phyloP scores from a whole-genome alignment of 2,113 vertebrate species.

The Microtus ochrogaster region DNA sequence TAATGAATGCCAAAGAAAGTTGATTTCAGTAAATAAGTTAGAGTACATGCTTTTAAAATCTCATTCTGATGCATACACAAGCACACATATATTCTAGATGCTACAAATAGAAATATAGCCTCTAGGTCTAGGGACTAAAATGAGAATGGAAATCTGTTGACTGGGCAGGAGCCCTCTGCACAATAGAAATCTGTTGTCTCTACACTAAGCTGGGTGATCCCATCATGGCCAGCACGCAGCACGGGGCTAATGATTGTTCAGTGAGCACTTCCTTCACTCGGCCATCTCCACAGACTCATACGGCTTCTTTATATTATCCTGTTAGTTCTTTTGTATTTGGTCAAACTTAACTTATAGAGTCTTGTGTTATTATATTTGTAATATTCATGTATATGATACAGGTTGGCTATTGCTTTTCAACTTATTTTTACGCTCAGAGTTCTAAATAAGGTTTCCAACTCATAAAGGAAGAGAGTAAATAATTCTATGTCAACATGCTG shows the following conservation, averaged over 20 bases:
- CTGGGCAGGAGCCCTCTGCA: background rate
- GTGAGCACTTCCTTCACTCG: background rate
- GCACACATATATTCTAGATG: background rate
- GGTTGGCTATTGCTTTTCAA: background rate
- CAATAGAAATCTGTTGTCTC: too few species aligned
- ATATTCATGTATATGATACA: background rate
- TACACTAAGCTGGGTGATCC: fast-evolving
- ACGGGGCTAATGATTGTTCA: background rate
- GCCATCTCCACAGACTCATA: background rate
- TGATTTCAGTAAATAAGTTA: background rate
- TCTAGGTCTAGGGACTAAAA: background rate
- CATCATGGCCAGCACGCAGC: background rate
- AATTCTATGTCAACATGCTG: background rate
- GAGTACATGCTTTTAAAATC: background rate
- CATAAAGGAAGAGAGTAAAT: constrained; percentile 18
- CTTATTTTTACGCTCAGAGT: background rate
- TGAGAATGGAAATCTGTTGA: background rate
- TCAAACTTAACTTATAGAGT: background rate
- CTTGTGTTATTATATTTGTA: background rate
- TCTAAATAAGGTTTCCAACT: background rate
- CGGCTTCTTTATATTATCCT: background rate
- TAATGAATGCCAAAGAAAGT: background rate
- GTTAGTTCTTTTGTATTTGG: background rate
- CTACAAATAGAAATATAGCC: background rate
- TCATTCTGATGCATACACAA: background rate